Evolutionary conservation across 2,888 invertebrate genomes (phyloP).

Genomic region (Lagria hirta): DNA sequence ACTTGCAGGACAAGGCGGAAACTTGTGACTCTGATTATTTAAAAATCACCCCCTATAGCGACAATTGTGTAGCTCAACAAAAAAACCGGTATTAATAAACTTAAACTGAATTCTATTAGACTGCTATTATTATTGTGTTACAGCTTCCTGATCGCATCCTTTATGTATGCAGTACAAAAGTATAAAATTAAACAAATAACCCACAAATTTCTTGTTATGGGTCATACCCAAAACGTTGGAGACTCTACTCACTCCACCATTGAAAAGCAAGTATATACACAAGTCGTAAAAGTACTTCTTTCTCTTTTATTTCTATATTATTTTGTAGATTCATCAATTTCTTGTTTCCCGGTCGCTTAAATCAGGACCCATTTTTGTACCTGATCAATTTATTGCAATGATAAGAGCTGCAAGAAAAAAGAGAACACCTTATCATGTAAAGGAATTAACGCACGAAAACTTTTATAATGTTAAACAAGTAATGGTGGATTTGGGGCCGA

Average conservation of each 20-base stretch:
- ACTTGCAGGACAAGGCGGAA: slow-evolving; percentile 30
- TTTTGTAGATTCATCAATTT: too few species aligned
- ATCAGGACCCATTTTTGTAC: slow-evolving; percentile 26
- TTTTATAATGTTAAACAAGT: slow-evolving; percentile 23
- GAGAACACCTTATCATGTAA: slow-evolving; percentile 18
- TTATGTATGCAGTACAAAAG: slow-evolving; percentile 27
- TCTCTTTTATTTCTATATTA: too few species aligned
- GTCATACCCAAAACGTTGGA: slow-evolving; percentile 25
- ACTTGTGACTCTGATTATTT: slow-evolving; percentile 15
- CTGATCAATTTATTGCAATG: slow-evolving; percentile 15
- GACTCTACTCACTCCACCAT: slow-evolving; percentile 23
- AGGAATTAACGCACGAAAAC: slow-evolving; percentile 19
- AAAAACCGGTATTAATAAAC: slow-evolving; percentile 36
- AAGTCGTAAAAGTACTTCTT: too few species aligned
- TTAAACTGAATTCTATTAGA: too few species aligned
- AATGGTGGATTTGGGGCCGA: slow-evolving; percentile 3
- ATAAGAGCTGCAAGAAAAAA: slow-evolving; percentile 26
- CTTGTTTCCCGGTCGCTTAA: too few species aligned
- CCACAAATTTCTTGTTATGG: slow-evolving; percentile 23
- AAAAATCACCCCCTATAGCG: slow-evolving; percentile 36
- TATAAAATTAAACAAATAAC: slow-evolving; percentile 24
- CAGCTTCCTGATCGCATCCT: slow-evolving; percentile 31
- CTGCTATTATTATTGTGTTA: too few species aligned
- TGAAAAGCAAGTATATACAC: slow-evolving; percentile 23
- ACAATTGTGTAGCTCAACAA: slow-evolving; percentile 38